Base-by-base conservation (phyloP, 2,113 vertebrate genomes). In the Hippocampus zosterae region DNA sequence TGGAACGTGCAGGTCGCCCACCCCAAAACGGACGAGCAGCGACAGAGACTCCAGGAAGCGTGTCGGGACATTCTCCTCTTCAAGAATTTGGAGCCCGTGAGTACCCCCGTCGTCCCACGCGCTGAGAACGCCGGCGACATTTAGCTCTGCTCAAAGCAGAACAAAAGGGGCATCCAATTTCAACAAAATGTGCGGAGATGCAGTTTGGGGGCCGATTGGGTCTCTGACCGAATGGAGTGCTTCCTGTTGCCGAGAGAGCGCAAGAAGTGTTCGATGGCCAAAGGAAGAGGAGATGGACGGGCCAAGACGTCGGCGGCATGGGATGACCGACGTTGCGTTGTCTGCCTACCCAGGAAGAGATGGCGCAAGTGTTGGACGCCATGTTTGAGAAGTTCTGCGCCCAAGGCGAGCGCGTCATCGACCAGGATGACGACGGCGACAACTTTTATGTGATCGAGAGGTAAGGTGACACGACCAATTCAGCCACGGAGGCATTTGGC, bases 361-460 rank as follows among this genome's bases (percentile, higher is more conserved):
- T 99, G 90, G 98, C 96, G 84, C 94, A 98, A 88, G 95, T 98
- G 71, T 89, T 99, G 87, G 97, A 98, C 83, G 97, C 96, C 13
- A 98, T 99, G 93, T 99, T 99, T 92, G 97, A 99, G 91, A 99
- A 96, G 88, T 83, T 93, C 75, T 93, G 94, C 85, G 92, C 91
- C 81, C 90, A 93, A 80, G 96, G 93, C 7, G 96, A 98, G 73
- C 96, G 97, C 70, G 93, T 99, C 73, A 98, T 99, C 67, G 96
- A 98, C 85, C 96, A 98, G 92, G 95, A 95, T 40, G 97, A 97
- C 72, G 97, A 99, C 53, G 97, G 97, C 8, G 97, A 99, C 91
- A 99, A 98, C 92, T 99, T 98, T 82, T 99, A 98, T 21, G 97
- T 98, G 64, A 96, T 98, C 69, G 95, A 98, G 73, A 95, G 94